Conservation (phyloP, 2,113 vertebrate genomes). For the Dipodomys stephensi region DNA sequence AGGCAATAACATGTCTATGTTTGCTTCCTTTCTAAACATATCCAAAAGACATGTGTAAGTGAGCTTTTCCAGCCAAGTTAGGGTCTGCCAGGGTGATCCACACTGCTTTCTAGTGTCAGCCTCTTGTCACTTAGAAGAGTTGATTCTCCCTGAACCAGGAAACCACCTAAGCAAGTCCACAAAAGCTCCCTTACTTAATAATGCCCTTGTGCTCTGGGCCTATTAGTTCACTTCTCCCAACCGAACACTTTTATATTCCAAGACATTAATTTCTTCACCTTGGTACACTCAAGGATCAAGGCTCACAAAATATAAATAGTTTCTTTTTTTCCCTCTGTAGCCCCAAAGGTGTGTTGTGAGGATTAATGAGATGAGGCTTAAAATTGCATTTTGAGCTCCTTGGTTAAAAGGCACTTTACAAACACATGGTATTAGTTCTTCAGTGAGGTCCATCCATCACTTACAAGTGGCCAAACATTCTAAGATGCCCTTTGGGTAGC, state of each 20-base stretch:
- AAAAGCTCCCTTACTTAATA: slow-evolving; percentile 60
- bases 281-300: slow-evolving; percentile 44
- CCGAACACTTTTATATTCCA: slow-evolving; percentile 42
- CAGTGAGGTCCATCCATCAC: slow-evolving; percentile 48
- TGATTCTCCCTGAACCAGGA: not conserved
- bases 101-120: not conserved
- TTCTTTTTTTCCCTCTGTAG: not conserved
- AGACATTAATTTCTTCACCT: slow-evolving; percentile 68
- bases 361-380: slow-evolving; percentile 73
- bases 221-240: slow-evolving; percentile 60
- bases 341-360: slow-evolving; percentile 58
- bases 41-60: not conserved
- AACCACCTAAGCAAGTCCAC: slow-evolving; percentile 9
- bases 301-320: slow-evolving; percentile 52
- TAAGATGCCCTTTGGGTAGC: not conserved
- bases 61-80: not conserved
- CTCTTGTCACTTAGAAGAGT: not conserved
- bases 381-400: slow-evolving; percentile 67
- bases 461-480: slow-evolving; percentile 49
- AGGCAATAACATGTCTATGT: not conserved
- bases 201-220: slow-evolving; percentile 36
- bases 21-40: not conserved
- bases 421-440: slow-evolving; percentile 58
- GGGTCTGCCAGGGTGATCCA: not conserved
- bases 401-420: slow-evolving; percentile 66